Evolutionary conservation across 2,797 vertebrate species (phyloP).

Genomic region (Falco cherrug): DNA sequence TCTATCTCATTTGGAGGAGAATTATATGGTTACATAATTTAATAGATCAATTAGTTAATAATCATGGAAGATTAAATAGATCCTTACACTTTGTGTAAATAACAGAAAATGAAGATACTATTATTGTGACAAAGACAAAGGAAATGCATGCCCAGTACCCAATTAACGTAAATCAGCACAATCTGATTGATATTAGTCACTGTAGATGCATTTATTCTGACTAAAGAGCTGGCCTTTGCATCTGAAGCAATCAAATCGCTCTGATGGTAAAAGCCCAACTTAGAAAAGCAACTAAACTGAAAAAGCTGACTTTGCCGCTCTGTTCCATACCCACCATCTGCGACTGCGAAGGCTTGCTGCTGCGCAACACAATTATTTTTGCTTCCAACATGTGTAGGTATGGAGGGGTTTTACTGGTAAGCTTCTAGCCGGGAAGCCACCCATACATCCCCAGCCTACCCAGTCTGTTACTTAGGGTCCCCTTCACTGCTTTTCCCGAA

Average conservation of each 20-base stretch:
- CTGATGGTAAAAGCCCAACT: background rate
- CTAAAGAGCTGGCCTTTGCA: background rate
- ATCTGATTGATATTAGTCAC: background rate
- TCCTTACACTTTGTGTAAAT: background rate
- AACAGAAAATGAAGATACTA: background rate
- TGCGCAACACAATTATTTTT: accelerated
- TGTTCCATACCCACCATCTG: background rate
- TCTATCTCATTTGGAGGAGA: background rate
- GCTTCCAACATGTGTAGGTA: accelerated
- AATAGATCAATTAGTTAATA: background rate
- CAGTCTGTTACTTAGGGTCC: background rate
- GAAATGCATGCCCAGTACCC: background rate
- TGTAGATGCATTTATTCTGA: background rate
- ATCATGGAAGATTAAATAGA: background rate
- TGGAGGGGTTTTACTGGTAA: background rate
- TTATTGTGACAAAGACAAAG: background rate
- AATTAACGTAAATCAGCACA: background rate
- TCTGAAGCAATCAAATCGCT: background rate
- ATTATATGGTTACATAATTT: background rate
- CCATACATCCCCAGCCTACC: accelerated
- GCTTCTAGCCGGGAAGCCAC: background rate
- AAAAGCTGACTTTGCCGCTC: background rate
- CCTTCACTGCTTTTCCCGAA: background rate
- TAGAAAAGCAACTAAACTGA: background rate
- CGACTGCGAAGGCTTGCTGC: too few species aligned